Evolutionary conservation across 2,797 vertebrate genomes (phyloP).

Genomic region (Etheostoma perlongum): DNA sequence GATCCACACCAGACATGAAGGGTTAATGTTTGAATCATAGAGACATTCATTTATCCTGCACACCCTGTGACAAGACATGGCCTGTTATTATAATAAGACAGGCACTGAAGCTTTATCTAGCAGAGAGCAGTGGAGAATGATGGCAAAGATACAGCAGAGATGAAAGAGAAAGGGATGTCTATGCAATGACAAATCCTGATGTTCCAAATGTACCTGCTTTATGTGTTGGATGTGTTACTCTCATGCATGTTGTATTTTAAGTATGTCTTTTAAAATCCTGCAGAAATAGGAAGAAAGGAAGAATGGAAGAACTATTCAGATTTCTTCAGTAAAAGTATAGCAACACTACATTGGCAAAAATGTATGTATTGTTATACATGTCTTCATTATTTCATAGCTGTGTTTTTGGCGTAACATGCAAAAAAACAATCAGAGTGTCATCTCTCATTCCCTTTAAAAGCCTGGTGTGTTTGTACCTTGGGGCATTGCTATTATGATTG

Average conservation of each 20-base stretch:
- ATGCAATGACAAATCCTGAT: conserved; percentile 16
- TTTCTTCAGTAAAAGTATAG: background rate
- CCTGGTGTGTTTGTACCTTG: no score
- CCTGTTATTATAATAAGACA: conserved; percentile 7
- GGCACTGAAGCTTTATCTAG: conserved; percentile 25
- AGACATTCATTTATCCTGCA: background rate
- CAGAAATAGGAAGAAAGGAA: no score
- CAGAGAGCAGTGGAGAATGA: conserved; percentile 7
- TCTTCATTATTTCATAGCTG: no score
- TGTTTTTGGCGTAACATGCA: no score
- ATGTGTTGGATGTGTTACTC: background rate
- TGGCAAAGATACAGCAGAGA: conserved; percentile 29
- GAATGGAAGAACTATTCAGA: background rate
- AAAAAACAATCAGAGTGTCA: no score
- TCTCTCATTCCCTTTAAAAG: no score
- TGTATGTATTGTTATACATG: no score
- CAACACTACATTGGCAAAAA: background rate
- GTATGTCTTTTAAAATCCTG: background rate
- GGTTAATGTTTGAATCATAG: conserved; percentile 17
- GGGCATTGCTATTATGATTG: no score
- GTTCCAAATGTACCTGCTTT: background rate
- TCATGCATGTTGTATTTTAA: background rate
- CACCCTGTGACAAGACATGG: conserved; percentile 1
- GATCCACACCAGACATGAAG: conserved; percentile 16
- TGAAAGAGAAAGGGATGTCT: conserved; percentile 31